Evolutionary conservation across 2,113 vertebrate species (phyloP), one percentile per base, ranked within the genome.

Genomic region (Colossoma macropomum): DNA sequence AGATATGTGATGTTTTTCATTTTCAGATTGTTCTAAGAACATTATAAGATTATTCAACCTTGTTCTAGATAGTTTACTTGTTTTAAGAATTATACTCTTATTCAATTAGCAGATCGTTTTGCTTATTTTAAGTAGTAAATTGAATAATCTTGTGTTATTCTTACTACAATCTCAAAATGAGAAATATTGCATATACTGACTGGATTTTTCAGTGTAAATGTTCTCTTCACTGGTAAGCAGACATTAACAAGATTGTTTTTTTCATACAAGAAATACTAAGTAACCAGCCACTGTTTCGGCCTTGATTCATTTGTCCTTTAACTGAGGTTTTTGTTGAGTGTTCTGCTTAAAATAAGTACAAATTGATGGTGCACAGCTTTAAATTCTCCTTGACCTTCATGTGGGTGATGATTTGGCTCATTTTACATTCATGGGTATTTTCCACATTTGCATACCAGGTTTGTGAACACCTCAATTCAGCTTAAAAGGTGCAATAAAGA

Each of bases 361-460:
- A 23, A n/a, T 52, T 70, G 30, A 75, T 66, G 19, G 23, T n/a
- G n/a, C 13, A 16, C 45, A 38, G 21, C 23, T 21, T 48, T 62
- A 41, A 52, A 25, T 16, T 38, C 28, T 15, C 6, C 60, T 13
- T 60, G 56, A 27, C 23, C 79, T 15, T 17, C 23, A 34, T 25
- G 59, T 62, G 59, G 59, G n/a, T 13, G 23, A 27, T 62, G n/a
- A 62, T 25, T 25, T 27, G 25, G n/a, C 65, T 34, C 30, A 48
- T n/a, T 62, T 62, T 62, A 62, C n/a, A 62, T 62, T 62, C 59
- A 62, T 62, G 12, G 54, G n/a, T 62, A 62, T 62, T 27, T 62
- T 62, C n/a, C 15, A 62, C 59, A 62, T 62, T 27, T 62, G 59
- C 59, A 62, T 60, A 60, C 56, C 7, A n/a, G 10, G 8, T 70